Percentiles rank a stretch among this genome's conserved stretches.
Evolutionary conservation across 2,113 vertebrate species (phyloP).

Genomic region (Trogon melanurus): DNA sequence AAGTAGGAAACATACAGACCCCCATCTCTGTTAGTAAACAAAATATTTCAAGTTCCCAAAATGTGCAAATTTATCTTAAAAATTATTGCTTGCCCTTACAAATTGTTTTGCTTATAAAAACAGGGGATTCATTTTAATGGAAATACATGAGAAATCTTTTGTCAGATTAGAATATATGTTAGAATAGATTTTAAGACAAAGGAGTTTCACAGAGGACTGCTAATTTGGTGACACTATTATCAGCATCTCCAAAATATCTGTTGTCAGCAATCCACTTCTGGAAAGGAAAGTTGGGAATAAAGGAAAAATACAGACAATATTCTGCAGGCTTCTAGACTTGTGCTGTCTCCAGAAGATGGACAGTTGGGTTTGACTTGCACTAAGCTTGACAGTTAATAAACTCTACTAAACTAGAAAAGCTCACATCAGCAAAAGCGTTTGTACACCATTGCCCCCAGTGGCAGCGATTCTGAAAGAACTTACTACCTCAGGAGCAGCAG

Average conservation of each 20-base stretch:
- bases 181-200: background rate
- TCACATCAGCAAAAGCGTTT: background rate
- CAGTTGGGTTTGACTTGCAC: background rate
- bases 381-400: background rate
- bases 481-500: background rate
- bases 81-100: background rate
- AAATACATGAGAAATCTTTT: background rate
- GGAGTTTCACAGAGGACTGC: background rate
- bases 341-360: background rate
- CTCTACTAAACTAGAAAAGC: background rate
- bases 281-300: background rate
- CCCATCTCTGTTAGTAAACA: background rate
- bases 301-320: background rate
- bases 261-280: background rate
- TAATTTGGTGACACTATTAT: background rate
- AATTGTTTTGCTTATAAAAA: background rate
- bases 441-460: background rate
- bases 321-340: background rate
- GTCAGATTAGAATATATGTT: background rate
- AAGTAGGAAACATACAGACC: background rate
- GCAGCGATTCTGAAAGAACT: background rate
- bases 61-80: background rate
- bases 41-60: background rate
- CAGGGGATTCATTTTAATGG: background rate
- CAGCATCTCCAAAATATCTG: background rate